Percentiles rank a stretch among this genome's conserved stretches.
Evolutionary conservation across 2,113 vertebrate species (phyloP).

Genomic region (Paracanthobrama guichenoti): DNA sequence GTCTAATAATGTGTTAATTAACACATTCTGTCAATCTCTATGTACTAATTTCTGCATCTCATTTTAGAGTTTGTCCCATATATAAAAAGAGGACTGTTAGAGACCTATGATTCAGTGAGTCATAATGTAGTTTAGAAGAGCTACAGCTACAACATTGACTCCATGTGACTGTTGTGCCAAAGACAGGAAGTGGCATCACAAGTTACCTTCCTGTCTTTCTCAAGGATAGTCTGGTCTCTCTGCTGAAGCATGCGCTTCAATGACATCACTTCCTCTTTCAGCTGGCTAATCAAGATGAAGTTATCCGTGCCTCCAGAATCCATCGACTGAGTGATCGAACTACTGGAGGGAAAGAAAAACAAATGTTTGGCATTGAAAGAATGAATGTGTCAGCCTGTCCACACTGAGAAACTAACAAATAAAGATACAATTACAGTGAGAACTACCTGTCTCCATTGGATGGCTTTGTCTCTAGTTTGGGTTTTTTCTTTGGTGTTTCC

Average conservation of each 20-base stretch:
- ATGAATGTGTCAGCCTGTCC: not conserved
- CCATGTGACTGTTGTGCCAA: not conserved
- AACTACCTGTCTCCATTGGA: conserved; percentile 97
- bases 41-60: not conserved
- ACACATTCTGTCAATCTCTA: not conserved
- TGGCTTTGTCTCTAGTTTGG: conserved; percentile 99
- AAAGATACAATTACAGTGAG: not conserved
- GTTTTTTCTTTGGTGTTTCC: conserved; percentile 99
- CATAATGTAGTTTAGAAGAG: not conserved
- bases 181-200: not conserved
- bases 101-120: not conserved
- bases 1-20: not conserved
- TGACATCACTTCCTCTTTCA: conserved; percentile 99
- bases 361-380: not conserved
- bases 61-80: too few species aligned
- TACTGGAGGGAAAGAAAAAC: conserved; percentile 74
- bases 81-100: not conserved
- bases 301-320: conserved; percentile 99
- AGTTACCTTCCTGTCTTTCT: conserved; percentile 94
- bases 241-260: conserved; percentile 96
- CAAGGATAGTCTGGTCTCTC: conserved; percentile 95
- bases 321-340: conserved; percentile 97
- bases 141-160: not conserved
- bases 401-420: not conserved
- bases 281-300: conserved; percentile 98